These are phyloP conservation scores for Drosophila neotestacea DNA, from an alignment of 2,888 invertebrate genomes.

Conservation along the genomic window DNA sequence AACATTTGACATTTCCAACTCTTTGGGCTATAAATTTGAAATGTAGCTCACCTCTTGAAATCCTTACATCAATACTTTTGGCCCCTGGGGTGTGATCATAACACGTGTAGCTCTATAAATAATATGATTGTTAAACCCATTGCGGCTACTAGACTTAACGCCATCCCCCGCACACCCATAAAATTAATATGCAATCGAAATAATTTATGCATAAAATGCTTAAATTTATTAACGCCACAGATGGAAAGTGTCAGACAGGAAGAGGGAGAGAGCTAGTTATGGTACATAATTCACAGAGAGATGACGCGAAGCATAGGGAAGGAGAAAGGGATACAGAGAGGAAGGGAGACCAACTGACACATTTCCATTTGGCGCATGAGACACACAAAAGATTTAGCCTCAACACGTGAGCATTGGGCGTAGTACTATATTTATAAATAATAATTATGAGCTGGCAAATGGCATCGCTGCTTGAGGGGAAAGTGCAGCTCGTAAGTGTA, in stretches of 20 bases:
- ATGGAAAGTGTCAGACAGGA: conserved; percentile 21
- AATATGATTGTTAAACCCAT: conserved; percentile 50
- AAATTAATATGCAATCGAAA: conserved; percentile 71
- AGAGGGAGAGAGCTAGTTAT: conserved; percentile 35
- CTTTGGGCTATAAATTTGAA: conserved; percentile 49
- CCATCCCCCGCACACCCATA: conserved; percentile 1
- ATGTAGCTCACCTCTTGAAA: conserved; percentile 45
- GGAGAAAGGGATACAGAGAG: not conserved
- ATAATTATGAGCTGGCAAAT: conserved; percentile 69
- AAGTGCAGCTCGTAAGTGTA: conserved; percentile 43
- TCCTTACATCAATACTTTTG: conserved; percentile 46
- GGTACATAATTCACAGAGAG: conserved; percentile 59
- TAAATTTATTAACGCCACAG: conserved; percentile 72
- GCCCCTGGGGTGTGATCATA: conserved; percentile 71
- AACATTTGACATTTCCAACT: conserved; percentile 44
- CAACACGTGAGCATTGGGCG: conserved; percentile 61
- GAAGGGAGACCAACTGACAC: conserved; percentile 14
- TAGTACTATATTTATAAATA: conserved; percentile 69
- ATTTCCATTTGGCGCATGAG: conserved; percentile 24
- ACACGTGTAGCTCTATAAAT: conserved; percentile 73
- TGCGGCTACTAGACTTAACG: conserved; percentile 48
- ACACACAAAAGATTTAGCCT: conserved; percentile 54
- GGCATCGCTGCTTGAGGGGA: conserved; percentile 15
- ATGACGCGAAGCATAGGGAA: conserved; percentile 6
- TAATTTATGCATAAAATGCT: conserved; percentile 75